phyloP scores from a whole-genome alignment of 1,140 invertebrate genomes.

The Drosophila auraria region DNA sequence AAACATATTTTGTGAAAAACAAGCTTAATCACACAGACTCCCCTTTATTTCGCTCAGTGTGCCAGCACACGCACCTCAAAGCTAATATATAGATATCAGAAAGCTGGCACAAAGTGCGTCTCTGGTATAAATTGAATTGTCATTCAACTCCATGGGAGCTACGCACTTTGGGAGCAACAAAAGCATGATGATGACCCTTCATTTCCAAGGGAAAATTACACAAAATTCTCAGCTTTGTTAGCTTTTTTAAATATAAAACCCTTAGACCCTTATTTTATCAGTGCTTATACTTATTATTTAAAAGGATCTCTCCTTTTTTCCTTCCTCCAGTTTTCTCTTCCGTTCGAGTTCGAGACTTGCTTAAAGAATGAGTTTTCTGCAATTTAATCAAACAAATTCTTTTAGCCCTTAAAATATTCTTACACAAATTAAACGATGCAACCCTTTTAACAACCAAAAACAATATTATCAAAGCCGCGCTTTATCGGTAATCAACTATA shows the following conservation, averaged over 20 bases:
- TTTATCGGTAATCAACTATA: neutral
- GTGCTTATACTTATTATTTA: neutral
- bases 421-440: too few relatives aligned
- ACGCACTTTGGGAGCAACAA: neutral
- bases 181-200: neutral
- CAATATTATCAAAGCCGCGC: neutral
- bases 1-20: neutral
- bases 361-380: too few relatives aligned
- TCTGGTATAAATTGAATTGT: constrained; percentile 19
- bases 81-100: constrained; percentile 1
- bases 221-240: too few relatives aligned
- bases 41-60: neutral
- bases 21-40: neutral
- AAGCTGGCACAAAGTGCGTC: constrained; percentile 4
- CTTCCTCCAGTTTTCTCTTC: too few relatives aligned
- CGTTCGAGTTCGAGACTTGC: too few relatives aligned
- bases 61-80: neutral
- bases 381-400: too few relatives aligned
- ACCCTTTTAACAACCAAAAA: too few relatives aligned
- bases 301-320: neutral
- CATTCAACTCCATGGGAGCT: constrained; percentile 21
- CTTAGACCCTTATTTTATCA: neutral
- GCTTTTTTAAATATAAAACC: too few relatives aligned
- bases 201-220: neutral
- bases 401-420: neutral